phyloP scores from a whole-genome alignment of 2,113 vertebrate species.

The Mormyrus lacerda region DNA sequence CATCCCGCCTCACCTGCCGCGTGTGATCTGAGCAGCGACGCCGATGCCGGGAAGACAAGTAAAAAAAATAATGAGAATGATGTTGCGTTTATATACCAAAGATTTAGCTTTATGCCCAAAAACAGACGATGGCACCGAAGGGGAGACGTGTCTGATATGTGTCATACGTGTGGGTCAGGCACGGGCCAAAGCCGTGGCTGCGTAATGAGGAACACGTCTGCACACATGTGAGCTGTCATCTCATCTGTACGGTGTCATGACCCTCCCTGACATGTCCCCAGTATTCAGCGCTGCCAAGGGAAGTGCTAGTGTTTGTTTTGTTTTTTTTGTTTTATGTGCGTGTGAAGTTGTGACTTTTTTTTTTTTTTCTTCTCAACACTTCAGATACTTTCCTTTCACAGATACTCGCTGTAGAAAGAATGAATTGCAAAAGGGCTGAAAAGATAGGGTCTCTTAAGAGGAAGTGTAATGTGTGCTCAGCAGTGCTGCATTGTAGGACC shows the following conservation, averaged over 20 bases:
- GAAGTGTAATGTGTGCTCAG: background rate
- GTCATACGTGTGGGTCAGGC: background rate
- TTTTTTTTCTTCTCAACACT: background rate
- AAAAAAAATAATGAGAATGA: background rate
- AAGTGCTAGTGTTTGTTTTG: background rate
- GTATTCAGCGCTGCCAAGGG: background rate
- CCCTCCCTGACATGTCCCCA: background rate
- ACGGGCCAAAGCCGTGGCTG: background rate
- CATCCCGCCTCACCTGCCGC: background rate
- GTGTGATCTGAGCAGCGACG: background rate
- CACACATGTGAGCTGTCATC: background rate
- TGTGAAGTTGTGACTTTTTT: background rate
- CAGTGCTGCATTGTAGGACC: background rate
- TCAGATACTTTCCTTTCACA: background rate
- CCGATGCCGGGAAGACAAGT: background rate
- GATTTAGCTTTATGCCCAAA: background rate
- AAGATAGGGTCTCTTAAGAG: background rate
- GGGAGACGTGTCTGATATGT: background rate
- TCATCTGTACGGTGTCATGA: background rate
- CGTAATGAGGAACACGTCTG: background rate
- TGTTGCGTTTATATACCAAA: background rate
- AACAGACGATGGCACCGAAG: background rate
- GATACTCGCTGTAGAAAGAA: background rate
- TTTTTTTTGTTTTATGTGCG: background rate
- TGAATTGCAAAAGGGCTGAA: background rate